Evolutionary conservation across 1,140 invertebrate genomes (phyloP).

Genomic region (Limonius californicus): DNA sequence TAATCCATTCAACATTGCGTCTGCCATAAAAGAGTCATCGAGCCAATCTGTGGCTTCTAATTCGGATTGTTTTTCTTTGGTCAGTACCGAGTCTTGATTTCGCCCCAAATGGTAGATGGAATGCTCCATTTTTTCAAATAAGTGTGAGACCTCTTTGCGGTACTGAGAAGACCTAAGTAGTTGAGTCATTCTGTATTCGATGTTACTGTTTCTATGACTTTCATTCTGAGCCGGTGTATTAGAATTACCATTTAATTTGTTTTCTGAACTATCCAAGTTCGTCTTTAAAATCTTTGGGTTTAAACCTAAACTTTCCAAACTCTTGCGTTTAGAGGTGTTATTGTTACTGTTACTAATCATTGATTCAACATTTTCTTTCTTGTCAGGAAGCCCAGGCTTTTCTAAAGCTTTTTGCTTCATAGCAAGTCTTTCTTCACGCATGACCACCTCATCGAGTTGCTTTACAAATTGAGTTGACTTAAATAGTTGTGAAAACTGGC

Average conservation of each 20-base stretch:
- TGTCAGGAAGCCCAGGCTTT: background rate
- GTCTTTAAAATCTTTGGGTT: background rate
- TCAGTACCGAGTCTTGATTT: constrained; percentile 12
- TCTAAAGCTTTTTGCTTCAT: background rate
- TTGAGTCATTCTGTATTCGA: background rate
- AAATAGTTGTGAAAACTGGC: constrained; percentile 21
- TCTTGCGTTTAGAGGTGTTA: background rate
- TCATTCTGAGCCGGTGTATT: no score
- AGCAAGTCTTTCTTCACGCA: background rate
- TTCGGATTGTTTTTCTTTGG: constrained; percentile 22
- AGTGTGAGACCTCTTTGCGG: constrained; percentile 33
- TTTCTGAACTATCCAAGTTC: background rate
- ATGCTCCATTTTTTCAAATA: constrained; percentile 40
- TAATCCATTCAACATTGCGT: constrained; percentile 18
- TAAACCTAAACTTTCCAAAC: no score
- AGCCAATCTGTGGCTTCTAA: constrained; percentile 22
- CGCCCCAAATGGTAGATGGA: constrained; percentile 38
- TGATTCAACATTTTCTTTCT: background rate
- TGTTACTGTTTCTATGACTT: no score
- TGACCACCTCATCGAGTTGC: background rate
- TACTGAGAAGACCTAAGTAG: constrained; percentile 21
- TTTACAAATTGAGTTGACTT: constrained; percentile 15
- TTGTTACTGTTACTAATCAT: background rate
- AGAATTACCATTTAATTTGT: no score
- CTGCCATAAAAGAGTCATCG: constrained; percentile 10